Evolutionary conservation across 2,888 invertebrate species (phyloP).

Genomic region (Nysson spinosus): DNA sequence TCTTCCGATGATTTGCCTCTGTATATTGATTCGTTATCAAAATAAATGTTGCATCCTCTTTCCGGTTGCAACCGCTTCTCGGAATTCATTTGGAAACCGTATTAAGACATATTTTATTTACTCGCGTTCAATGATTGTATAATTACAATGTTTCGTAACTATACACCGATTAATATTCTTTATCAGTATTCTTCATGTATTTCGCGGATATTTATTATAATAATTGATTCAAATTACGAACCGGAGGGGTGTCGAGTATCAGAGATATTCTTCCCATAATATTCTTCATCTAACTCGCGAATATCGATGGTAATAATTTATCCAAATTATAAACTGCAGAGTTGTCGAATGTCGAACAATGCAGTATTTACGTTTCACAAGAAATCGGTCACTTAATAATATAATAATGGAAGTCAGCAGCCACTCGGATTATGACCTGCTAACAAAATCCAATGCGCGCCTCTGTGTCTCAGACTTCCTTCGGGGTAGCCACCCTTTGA

Average conservation of each 20-base stretch:
- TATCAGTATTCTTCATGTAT: too few species aligned
- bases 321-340: neutral
- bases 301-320: too few species aligned
- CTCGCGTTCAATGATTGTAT: too few species aligned
- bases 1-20: neutral
- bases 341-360: conserved; percentile 1
- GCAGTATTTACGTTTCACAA: conserved; percentile 1
- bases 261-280: too few species aligned
- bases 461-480: neutral
- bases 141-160: too few species aligned
- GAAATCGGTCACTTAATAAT: conserved; percentile 6
- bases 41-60: conserved; percentile 44
- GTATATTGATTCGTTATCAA: conserved; percentile 37
- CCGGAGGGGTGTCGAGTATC: too few species aligned
- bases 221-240: too few species aligned
- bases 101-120: too few species aligned
- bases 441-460: neutral
- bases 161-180: too few species aligned
- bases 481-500: neutral
- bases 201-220: too few species aligned
- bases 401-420: conserved; percentile 12
- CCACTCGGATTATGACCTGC: conserved; percentile 8
- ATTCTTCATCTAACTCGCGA: too few species aligned
- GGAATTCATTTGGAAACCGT: conserved; percentile 43
- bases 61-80: conserved; percentile 42